Base-by-base conservation (phyloP, 2,888 invertebrate species). In the Bombylius discolor region DNA sequence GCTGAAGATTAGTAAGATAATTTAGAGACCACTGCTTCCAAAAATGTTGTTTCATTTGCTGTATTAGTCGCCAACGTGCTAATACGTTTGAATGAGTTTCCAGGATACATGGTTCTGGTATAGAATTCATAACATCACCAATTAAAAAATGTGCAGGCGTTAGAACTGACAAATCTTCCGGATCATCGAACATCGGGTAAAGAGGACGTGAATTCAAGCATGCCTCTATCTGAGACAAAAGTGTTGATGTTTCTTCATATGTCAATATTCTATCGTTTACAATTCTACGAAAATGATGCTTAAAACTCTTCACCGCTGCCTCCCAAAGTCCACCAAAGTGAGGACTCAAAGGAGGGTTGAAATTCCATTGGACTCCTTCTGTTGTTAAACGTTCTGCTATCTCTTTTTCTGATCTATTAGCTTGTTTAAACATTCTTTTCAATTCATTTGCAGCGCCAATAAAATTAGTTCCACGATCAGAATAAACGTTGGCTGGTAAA, bases 311-410 rank as follows among this genome's bases (percentile, higher is more conserved):
- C n/a, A n/a, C n/a, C n/a, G n/a, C n/a, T n/a, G n/a, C n/a, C n/a
- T n/a, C n/a, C n/a, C n/a, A n/a, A 4, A 67, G 45, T 5, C 67
- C 67, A 7, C 67, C 65, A 52, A 64, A 65, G 53, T 68, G 65
- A 1, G 66, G 64, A 11, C 65, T 57, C 9, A 49, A 42, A 5
- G 67, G 64, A 4, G 67, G 66, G 44, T 60, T 66, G 45, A 68
- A 70, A 34, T 64, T 58, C 67, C 68, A 70, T 14, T 48, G 14
- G 3, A 23, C 23, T 31, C 48, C 48, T 5, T 48, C 31, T 31
- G 48, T 48, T 5, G 12, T 6, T 6, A 12, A 13, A 8, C 4
- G 4, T 6, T 5, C 11, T 4, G 7, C 4, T 3, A 23, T 31
- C 2, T 48, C 48, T 1, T 23, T 31, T 4, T 12, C n/a, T 1